Percentiles rank a stretch among this genome's conserved stretches.
phyloP scores from a whole-genome alignment of 2,888 invertebrate species.

The Calliopum simillimum region DNA sequence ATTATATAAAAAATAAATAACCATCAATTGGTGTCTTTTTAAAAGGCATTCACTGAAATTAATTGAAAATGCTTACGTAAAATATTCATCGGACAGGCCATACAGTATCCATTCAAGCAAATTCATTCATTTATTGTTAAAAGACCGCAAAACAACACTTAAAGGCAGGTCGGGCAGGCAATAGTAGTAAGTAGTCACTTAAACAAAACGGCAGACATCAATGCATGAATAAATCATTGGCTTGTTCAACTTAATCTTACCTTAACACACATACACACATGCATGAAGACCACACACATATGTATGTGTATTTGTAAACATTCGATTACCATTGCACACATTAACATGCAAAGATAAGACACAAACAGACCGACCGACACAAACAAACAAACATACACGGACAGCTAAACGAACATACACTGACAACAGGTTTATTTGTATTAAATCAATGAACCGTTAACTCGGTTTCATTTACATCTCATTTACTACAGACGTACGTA shows the following conservation, averaged over 20 bases:
- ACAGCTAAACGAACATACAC: neutral
- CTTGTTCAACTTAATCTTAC: slow-evolving; percentile 2
- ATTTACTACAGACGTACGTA: slow-evolving; percentile 16
- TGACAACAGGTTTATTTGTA: slow-evolving; percentile 25
- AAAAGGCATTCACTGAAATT: too few species aligned
- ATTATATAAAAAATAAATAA: too few species aligned
- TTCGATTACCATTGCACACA: neutral
- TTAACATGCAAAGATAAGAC: neutral
- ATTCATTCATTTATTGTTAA: too few species aligned
- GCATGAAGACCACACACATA: too few species aligned
- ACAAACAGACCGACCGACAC: neutral
- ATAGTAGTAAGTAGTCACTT: too few species aligned
- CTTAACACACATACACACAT: neutral
- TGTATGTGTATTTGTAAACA: too few species aligned
- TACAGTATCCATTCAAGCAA: too few species aligned
- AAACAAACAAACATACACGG: neutral
- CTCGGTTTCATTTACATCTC: slow-evolving; percentile 21
- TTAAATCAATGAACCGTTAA: slow-evolving; percentile 28
- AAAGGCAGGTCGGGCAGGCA: too few species aligned
- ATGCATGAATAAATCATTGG: slow-evolving; percentile 22
- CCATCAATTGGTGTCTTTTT: too few species aligned
- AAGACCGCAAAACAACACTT: too few species aligned
- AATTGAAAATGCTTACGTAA: too few species aligned
- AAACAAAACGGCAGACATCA: neutral
- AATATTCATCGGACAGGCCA: too few species aligned